These are phyloP conservation scores for Verasper variegatus DNA, from an alignment of 2,113 vertebrate genomes.

Conservation along the genomic window DNA sequence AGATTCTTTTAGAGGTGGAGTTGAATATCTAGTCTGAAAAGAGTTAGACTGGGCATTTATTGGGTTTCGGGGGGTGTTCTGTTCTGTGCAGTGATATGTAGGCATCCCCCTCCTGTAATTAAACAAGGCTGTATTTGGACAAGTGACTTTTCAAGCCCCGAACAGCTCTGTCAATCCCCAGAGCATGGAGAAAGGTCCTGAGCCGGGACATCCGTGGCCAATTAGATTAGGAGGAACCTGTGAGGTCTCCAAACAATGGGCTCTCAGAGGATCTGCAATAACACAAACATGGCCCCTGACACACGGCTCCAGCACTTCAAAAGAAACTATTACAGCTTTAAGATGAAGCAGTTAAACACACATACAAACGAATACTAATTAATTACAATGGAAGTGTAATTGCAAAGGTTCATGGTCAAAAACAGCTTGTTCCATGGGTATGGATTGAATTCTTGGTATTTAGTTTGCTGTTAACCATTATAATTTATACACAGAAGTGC, in stretches of 20 bases:
- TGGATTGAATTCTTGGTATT: not conserved
- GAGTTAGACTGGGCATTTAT: conserved; percentile 62
- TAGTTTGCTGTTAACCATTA: conserved; percentile 7
- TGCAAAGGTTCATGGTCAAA: conserved; percentile 30
- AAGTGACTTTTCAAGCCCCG: conserved; percentile 70
- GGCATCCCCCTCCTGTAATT: conserved; percentile 72
- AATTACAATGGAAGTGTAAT: conserved; percentile 13
- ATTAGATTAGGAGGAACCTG: conserved; percentile 70
- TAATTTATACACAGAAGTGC: not conserved
- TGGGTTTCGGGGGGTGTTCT: conserved; percentile 35
- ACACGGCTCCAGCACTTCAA: conserved; percentile 65
- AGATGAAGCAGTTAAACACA: conserved; percentile 42
- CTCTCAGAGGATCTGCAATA: conserved; percentile 73
- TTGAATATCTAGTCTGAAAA: conserved; percentile 63
- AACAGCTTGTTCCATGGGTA: not conserved
- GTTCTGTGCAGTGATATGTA: conserved; percentile 60
- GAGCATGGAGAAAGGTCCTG: conserved; percentile 64
- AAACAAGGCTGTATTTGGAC: conserved; percentile 78
- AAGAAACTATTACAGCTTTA: conserved; percentile 54
- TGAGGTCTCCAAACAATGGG: conserved; percentile 73
- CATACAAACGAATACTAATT: conserved; percentile 52
- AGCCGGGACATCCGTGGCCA: conserved; percentile 65
- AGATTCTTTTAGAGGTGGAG: conserved; percentile 70
- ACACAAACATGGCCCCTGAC: conserved; percentile 73
- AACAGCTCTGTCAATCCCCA: conserved; percentile 66